These are phyloP conservation scores for Chrosomus eos DNA, from an alignment of 2,797 vertebrate genomes.

Conservation along the genomic window DNA sequence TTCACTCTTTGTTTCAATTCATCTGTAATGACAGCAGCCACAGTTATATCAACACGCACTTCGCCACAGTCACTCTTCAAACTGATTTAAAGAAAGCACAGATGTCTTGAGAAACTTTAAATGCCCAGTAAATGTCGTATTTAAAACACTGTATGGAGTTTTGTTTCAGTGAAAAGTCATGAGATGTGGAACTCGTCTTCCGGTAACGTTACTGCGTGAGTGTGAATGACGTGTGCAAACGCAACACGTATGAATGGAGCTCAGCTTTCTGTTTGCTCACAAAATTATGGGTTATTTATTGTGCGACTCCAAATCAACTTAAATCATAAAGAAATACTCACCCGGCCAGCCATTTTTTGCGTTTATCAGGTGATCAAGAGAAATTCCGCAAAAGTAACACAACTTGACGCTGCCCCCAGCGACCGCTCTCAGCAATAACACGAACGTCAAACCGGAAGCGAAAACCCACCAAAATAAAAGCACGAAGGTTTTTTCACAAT, in stretches of 20 bases:
- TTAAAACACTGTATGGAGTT: not conserved
- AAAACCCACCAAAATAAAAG: constrained; percentile 33
- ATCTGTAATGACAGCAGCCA: not conserved
- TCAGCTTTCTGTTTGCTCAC: not conserved
- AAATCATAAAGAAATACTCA: constrained; percentile 33
- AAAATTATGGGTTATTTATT: not conserved
- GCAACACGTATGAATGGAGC: constrained; percentile 9
- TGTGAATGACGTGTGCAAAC: constrained; percentile 41
- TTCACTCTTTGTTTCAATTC: not conserved
- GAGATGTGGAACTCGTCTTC: constrained; percentile 31
- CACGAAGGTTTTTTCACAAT: not conserved
- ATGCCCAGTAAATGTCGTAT: not conserved
- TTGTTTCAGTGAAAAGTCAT: not conserved
- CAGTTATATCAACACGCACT: not conserved
- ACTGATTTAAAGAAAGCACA: not conserved
- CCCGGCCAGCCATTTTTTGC: constrained; percentile 51
- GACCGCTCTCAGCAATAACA: not conserved
- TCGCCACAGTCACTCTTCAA: not conserved
- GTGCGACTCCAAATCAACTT: not conserved
- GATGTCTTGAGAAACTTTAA: not conserved
- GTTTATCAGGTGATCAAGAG: constrained; percentile 31
- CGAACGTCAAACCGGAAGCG: constrained; percentile 3
- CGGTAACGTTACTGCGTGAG: not conserved
- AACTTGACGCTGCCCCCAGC: constrained; percentile 10
- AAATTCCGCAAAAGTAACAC: not conserved